Base-by-base conservation (phyloP, 2,888 invertebrate genomes). In the Eurytoma adleriae region DNA sequence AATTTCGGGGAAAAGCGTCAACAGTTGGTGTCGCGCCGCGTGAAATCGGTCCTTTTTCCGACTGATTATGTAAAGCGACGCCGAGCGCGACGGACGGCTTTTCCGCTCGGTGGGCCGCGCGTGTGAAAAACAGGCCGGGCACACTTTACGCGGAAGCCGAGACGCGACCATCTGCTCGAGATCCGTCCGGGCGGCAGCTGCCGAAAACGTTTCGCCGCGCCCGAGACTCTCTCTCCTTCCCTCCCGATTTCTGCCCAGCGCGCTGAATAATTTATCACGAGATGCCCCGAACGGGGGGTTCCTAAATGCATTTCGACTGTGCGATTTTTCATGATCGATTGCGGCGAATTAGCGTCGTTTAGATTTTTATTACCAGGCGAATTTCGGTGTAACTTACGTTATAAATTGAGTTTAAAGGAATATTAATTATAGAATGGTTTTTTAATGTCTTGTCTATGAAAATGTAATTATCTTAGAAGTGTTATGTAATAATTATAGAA, bases 101-200 rank as follows among this genome's bases (percentile, higher is more conserved):
- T 70, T 77, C 77, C 77, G 77, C 14, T 40, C 54, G n/a, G 24
- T 30, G 66, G 13, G 64, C 68, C n/a, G 18, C 59, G 27, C 76
- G 56, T 54, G 56, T 78, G 57, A 57, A 64, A 64, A 48, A 40
- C 50, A 7, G 48, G 4, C 12, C 48, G n/a, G 20, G 18, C n/a
- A 54, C 54, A 70, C 69, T 69, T 69, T 69, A 67, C 67, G 67
- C 67, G 67, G 67, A 67, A 67, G 52, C 67, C 18, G 20, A 13
- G 18, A 57, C 13, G 20, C 40, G 54, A 20, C 66, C 78, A 72
- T 78, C 78, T 70, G 78, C 50, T 72, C 70, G 78, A 59, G 40
- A 67, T 71, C 78, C 30, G 13, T 56, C 57, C 50, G 50, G 30
- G 62, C 27, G 16, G 20, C 52, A 27, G 54, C 68, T 54, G 50